Conservation (phyloP, 2,797 vertebrate species). For the Lophotriccus pileatus region DNA sequence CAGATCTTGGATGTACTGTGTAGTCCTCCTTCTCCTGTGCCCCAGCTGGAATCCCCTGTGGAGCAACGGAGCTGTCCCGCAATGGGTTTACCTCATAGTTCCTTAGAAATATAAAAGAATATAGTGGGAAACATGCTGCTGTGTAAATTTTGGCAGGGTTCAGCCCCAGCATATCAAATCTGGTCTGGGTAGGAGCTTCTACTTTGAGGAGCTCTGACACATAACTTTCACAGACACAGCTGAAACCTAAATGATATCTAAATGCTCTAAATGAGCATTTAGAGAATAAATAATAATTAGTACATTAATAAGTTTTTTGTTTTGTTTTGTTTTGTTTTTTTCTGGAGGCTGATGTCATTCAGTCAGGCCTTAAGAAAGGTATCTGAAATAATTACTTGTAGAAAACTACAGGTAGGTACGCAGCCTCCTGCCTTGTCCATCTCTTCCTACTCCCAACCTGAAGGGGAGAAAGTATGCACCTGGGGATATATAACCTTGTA, state of each 20-base stretch:
- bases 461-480: accelerated
- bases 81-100: neutral
- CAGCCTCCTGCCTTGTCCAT: neutral
- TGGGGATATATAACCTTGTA: neutral
- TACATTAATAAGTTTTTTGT: neutral
- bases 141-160: neutral
- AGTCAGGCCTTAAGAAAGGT: neutral
- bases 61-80: neutral
- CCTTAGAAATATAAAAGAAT: neutral
- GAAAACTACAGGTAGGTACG: neutral
- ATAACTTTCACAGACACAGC: neutral
- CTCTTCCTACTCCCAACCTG: neutral
- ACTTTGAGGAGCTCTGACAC: neutral
- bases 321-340: too few species aligned
- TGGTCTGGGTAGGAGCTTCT: neutral
- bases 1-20: neutral
- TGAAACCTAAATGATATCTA: neutral
- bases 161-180: neutral
- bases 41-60: neutral
- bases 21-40: neutral
- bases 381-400: neutral
- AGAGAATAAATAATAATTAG: neutral
- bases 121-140: neutral
- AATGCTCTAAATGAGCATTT: neutral
- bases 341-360: neutral